Evolutionary conservation across 2,113 vertebrate genomes (phyloP), one percentile per base, ranked within the genome.

Genomic region (Cavia porcellus): DNA sequence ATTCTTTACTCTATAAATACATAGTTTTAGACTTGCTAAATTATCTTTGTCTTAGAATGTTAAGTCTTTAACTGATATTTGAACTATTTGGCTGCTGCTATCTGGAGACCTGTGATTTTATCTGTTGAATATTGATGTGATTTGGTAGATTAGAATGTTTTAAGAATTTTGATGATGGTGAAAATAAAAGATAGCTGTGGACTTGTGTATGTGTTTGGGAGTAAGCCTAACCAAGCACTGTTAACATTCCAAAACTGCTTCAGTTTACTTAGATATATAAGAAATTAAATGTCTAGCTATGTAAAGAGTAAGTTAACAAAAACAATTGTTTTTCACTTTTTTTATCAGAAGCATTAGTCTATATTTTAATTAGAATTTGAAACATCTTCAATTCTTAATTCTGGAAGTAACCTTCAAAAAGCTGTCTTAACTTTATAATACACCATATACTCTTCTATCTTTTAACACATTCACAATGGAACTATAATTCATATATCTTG

Each of bases 301-400:
- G 24, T 55, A 87, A 96, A 84, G 66, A 55, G 72, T 64, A 72
- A 50, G 59, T 57, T 95, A 25, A 25, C 4, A 68, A 62, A 85
- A 59, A 64, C 25, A 74, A 35, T n/a, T 30, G 70, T n/a, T 50
- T 45, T 82, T 72, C 8, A 20, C n/a, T 90, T 84, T 92, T 87
- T 32, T 81, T 90, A n/a, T 24, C 10, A 35, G 3, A 92, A 38
- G 10, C 64, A 3, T 89, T 79, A 25, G 8, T 77, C 94, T 14
- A 88, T 90, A 0, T 89, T n/a, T 75, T 93, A 59, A 83, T 95
- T 96, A 84, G 28, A 85, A 80, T 90, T 92, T 92, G n/a, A 87
- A 89, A 87, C 96, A 24, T 45, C 7, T 89, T 14, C 74, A 89
- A 9, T 90, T 91, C 35, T 88, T 55, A 68, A 86, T 92, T 97